A percentile compares a stretch with the other conserved stretches of the same genome.
phyloP scores from a whole-genome alignment of 2,888 invertebrate species.

The Pseudanteris insignis region DNA sequence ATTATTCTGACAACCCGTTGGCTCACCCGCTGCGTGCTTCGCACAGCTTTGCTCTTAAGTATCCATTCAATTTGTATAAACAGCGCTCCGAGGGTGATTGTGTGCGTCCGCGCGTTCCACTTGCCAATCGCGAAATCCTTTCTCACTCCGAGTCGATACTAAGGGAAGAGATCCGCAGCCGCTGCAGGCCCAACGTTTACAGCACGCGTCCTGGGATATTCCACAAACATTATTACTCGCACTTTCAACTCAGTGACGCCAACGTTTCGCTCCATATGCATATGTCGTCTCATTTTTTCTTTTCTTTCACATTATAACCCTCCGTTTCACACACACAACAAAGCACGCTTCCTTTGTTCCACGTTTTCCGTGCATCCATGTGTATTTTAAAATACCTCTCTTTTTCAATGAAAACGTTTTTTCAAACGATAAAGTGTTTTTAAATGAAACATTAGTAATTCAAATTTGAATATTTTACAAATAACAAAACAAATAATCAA shows the following conservation, averaged over 20 bases:
- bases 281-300: conserved; percentile 1
- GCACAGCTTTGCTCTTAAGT: conserved; percentile 10
- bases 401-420: no score
- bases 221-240: conserved; percentile 11
- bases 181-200: conserved; percentile 8
- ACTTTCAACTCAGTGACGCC: conserved; percentile 5
- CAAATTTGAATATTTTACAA: no score
- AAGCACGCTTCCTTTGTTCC: no score
- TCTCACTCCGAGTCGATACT: conserved; percentile 20
- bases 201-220: conserved; percentile 8
- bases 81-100: background rate
- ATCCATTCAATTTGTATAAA: conserved; percentile 27
- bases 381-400: no score
- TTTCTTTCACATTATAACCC: no score
- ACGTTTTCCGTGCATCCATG: no score
- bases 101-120: background rate
- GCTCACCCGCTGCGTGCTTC: conserved; percentile 10
- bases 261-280: conserved; percentile 9
- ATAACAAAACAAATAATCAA: no score
- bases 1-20: conserved; percentile 9
- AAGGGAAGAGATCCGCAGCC: conserved; percentile 15
- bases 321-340: no score
- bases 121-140: conserved; percentile 23
- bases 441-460: no score
- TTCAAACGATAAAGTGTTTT: no score